Percentiles rank a stretch among this genome's conserved stretches.
Evolutionary conservation across 2,113 vertebrate genomes (phyloP).

Genomic region (Notiomystis cincta): DNA sequence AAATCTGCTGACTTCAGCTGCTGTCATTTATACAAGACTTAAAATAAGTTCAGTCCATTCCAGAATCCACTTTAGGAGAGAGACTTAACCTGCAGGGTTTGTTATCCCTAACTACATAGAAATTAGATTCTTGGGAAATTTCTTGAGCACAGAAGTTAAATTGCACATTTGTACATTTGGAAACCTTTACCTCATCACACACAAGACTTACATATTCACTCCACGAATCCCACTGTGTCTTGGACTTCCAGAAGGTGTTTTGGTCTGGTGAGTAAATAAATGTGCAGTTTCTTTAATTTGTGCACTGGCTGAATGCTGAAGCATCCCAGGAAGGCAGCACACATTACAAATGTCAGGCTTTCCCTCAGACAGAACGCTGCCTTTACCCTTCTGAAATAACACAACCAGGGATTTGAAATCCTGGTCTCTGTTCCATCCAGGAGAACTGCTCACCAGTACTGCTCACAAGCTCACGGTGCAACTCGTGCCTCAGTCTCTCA

Average conservation of each 20-base stretch:
- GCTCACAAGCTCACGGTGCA: neutral
- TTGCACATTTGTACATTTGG: neutral
- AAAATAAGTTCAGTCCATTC: neutral
- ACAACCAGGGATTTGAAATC: neutral
- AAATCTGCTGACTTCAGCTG: neutral
- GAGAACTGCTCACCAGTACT: neutral
- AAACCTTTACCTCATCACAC: neutral
- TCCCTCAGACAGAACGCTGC: neutral
- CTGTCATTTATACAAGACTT: neutral
- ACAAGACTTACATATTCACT: neutral
- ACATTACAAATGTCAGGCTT: neutral
- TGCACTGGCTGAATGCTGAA: neutral
- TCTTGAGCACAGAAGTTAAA: neutral
- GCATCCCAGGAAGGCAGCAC: neutral
- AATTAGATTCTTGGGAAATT: neutral
- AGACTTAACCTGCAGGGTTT: neutral
- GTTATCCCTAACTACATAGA: neutral
- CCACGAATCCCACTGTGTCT: neutral
- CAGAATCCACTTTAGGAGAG: neutral
- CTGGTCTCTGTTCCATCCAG: neutral
- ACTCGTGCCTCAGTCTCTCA: neutral
- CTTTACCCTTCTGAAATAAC: neutral
- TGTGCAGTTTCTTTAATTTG: neutral
- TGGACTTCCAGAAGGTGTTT: neutral
- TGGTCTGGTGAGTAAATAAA: neutral